Evolutionary conservation across 2,888 invertebrate genomes (phyloP).

Genomic region (Bimastos eiseni): DNA sequence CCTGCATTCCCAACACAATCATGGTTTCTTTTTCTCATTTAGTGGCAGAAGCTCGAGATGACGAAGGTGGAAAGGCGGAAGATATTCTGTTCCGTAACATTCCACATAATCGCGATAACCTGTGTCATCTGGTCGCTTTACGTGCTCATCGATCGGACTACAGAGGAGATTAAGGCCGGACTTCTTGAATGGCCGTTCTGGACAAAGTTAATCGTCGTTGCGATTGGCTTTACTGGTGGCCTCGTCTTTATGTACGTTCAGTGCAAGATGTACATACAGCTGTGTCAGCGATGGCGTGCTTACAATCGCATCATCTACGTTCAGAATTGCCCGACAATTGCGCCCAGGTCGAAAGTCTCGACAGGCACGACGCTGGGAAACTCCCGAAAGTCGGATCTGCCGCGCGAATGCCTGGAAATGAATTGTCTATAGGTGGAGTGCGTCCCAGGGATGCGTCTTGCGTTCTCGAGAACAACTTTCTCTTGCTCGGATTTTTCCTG

Average conservation of each 20-base stretch:
- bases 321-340: slow-evolving; percentile 70
- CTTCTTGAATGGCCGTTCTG: slow-evolving; percentile 93
- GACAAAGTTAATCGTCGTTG: slow-evolving; percentile 95
- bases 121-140: slow-evolving; percentile 97
- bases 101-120: slow-evolving; percentile 91
- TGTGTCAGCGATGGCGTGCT: slow-evolving; percentile 91
- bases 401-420: not conserved
- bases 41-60: slow-evolving; percentile 96
- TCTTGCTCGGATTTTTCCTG: not conserved
- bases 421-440: not conserved
- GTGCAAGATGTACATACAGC: slow-evolving; percentile 89
- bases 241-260: slow-evolving; percentile 96
- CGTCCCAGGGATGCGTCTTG: not conserved
- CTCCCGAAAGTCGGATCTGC: not conserved
- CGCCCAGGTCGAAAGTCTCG: not conserved
- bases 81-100: slow-evolving; percentile 87
- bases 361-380: not conserved
- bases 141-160: slow-evolving; percentile 92
- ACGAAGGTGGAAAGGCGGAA: slow-evolving; percentile 87
- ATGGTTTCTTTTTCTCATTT: slow-evolving; percentile 56
- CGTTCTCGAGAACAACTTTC: not conserved
- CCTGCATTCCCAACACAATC: not conserved
- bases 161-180: slow-evolving; percentile 84
- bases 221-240: slow-evolving; percentile 92
- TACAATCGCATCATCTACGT: slow-evolving; percentile 92